Base-by-base conservation (phyloP, 2,113 vertebrate species). In the Phalacrocorax aristotelis region DNA sequence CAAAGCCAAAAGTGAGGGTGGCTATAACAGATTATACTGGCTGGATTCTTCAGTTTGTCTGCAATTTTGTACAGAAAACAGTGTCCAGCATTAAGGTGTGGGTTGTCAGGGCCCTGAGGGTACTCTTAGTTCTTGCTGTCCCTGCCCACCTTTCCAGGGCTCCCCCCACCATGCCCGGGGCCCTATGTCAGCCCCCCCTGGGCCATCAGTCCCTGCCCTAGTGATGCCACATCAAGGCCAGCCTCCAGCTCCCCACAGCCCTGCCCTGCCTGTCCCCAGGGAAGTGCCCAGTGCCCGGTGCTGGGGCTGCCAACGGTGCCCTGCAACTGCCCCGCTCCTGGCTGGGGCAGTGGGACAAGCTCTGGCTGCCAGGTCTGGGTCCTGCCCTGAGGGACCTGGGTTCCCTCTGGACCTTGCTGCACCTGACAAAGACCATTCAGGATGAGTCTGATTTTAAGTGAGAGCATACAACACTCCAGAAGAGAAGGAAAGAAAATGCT, bases 261-360 rank as follows among this genome's bases (percentile, higher is more conserved):
- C 21, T 48, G 22, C 22, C n/a, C 34, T 30, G 27, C 22, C 19
- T 22, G 2, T 48, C 10, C 38, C 29, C 62, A 55, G 20, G 30
- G 15, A n/a, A 10, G 11, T 61, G 19, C 15, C 34, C 0, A 2
- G 15, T 46, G 18, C 26, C 36, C 1, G 3, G 13, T 8, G 26
- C 44, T 51, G 52, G 46, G 46, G 27, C 18, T 48, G 26, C 46
- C 27, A 9, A 1, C 0, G 1, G 23, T 77, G 42, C 1, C 30
- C 40, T 42, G 30, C 19, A 23, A 4, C 48, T 82, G 15, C 23
- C 27, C 18, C 1, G 0, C 46, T 60, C 20, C 29, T 54, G 38
- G 3, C 34, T 55, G 34, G 27, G 16, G 22, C 7, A 8, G 5
- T 40, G 62, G 16, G 62, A 27, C 2, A 7, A 69, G 27, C 14